A percentile compares a stretch with the other conserved stretches of the same genome.
Conservation (phyloP, 2,888 invertebrate species). For the Drosophila anceps region DNA sequence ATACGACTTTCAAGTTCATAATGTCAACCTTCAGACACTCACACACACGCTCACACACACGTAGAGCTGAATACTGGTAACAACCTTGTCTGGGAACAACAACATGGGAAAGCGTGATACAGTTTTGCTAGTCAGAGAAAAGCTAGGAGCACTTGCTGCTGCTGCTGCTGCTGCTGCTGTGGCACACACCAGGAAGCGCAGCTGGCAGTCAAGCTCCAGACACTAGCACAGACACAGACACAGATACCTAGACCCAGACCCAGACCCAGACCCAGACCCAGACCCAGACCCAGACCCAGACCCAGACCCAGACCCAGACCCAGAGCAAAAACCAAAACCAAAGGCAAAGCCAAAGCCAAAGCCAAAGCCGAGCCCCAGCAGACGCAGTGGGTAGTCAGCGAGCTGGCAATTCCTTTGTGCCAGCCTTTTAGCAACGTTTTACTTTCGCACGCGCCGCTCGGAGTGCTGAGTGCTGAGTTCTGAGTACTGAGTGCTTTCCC, state of each 20-base stretch:
- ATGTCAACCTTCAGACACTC: constrained; percentile 82
- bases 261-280: constrained; percentile 5
- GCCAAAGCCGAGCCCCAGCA: constrained; percentile 29
- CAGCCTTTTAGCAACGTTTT: constrained; percentile 65
- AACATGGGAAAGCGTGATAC: constrained; percentile 72
- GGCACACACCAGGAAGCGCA: constrained; percentile 58
- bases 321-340: constrained; percentile 10
- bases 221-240: constrained; percentile 38
- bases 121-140: constrained; percentile 63
- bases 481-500: constrained; percentile 3
- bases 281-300: constrained; percentile 15
- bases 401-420: constrained; percentile 72
- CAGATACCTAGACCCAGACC: too few species aligned
- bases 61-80: constrained; percentile 25
- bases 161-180: constrained; percentile 43
- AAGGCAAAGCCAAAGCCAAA: constrained; percentile 16
- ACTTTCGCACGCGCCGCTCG: constrained; percentile 67
- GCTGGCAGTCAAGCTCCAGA: constrained; percentile 52
- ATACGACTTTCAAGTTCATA: constrained; percentile 84
- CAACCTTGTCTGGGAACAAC: constrained; percentile 49
- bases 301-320: constrained; percentile 13
- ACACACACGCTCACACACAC: constrained; percentile 35
- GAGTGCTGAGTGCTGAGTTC: constrained; percentile 9
- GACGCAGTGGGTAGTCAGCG: constrained; percentile 56
- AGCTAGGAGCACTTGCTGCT: constrained; percentile 40